Evolutionary conservation across 2,797 vertebrate species (phyloP).

Genomic region (Spea hammondii): DNA sequence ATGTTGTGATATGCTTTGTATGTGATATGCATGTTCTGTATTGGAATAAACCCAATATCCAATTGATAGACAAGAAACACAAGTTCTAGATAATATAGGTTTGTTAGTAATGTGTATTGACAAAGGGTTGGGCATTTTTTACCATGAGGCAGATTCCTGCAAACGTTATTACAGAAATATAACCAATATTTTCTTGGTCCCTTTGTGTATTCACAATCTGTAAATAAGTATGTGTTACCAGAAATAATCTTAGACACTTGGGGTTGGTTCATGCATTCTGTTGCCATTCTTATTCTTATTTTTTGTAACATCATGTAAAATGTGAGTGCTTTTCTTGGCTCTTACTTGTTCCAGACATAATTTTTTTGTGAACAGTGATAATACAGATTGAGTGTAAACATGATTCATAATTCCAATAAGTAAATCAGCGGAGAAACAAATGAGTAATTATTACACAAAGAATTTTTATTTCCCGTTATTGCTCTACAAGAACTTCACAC

Average conservation of each 20-base stretch:
- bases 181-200: background rate
- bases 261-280: conserved; percentile 40
- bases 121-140: background rate
- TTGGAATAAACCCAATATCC: background rate
- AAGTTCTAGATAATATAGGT: no score
- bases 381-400: conserved; percentile 21
- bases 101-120: no score
- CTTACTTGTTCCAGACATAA: conserved; percentile 7
- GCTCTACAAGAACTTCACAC: conserved; percentile 5
- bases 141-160: conserved; percentile 1
- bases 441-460: conserved; percentile 11
- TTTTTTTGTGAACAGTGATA: conserved; percentile 7
- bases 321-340: conserved; percentile 12
- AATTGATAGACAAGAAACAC: no score
- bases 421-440: background rate
- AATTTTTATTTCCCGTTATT: background rate
- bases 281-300: conserved; percentile 52
- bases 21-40: no score
- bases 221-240: background rate
- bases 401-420: conserved; percentile 34
- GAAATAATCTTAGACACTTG: conserved; percentile 14
- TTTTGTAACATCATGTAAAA: conserved; percentile 18
- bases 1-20: no score
- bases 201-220: background rate
- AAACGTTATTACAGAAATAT: conserved; percentile 6